A percentile compares a stretch with the other conserved stretches of the same genome.
Evolutionary conservation across 2,888 invertebrate genomes (phyloP).

Genomic region (Stramonita haemastoma): DNA sequence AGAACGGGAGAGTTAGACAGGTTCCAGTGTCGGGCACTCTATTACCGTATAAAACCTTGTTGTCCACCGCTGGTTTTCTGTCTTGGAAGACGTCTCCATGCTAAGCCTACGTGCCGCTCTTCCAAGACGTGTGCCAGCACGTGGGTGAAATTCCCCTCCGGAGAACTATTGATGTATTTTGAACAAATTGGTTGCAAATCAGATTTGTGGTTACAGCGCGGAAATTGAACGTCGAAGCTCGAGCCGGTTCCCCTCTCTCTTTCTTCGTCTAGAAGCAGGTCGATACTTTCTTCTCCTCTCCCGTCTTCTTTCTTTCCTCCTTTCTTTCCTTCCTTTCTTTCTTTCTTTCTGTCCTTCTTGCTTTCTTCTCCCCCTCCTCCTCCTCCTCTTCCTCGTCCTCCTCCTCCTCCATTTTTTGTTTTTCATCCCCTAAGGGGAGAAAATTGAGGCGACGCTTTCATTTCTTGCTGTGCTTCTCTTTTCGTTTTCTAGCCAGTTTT

Average conservation of each 20-base stretch:
- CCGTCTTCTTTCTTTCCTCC: not conserved
- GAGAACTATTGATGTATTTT: slow-evolving; percentile 44
- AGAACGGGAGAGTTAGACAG: not conserved
- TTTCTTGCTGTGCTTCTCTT: not conserved
- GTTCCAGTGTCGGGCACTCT: slow-evolving; percentile 24
- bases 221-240: slow-evolving; percentile 39
- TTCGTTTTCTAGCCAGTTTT: not conserved
- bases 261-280: not conserved
- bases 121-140: not conserved
- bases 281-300: not conserved
- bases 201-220: slow-evolving; percentile 43
- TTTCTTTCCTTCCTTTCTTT: not conserved
- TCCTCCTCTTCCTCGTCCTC: too few species aligned
- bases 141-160: slow-evolving; percentile 26
- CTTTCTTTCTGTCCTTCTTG: not conserved
- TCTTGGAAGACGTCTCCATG: slow-evolving; percentile 26
- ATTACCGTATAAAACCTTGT: slow-evolving; percentile 30
- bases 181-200: slow-evolving; percentile 46
- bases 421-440: not conserved
- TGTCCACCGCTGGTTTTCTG: not conserved
- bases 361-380: not conserved
- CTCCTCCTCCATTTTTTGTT: not conserved
- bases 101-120: not conserved
- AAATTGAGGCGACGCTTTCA: not conserved
- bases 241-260: not conserved